phyloP scores from a whole-genome alignment of 2,797 vertebrate species.

The Microchirus variegatus region DNA sequence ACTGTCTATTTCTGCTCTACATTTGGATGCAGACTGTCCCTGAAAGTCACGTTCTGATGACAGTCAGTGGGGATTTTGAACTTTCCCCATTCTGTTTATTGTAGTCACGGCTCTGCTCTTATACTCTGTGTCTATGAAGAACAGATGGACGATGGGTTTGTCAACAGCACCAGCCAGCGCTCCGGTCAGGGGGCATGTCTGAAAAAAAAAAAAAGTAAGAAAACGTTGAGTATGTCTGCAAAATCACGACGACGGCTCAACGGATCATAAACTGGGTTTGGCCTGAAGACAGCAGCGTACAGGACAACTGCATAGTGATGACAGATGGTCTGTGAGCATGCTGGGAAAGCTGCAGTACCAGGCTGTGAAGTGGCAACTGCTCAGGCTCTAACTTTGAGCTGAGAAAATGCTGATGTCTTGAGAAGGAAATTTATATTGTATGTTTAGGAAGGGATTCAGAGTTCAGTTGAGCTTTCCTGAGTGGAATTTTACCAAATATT shows the following conservation, averaged over 20 bases:
- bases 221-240: constrained; percentile 48
- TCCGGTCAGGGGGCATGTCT: constrained; percentile 31
- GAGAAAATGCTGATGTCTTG: constrained; percentile 7
- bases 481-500: neutral
- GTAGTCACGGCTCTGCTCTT: constrained; percentile 49
- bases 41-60: constrained; percentile 56
- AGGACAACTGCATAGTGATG: constrained; percentile 51
- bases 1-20: constrained; percentile 53
- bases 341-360: constrained; percentile 56
- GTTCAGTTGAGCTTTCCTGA: neutral
- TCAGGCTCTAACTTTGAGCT: constrained; percentile 24
- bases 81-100: constrained; percentile 63
- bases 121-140: constrained; percentile 56
- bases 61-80: constrained; percentile 52
- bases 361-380: constrained; percentile 58
- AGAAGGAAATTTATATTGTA: constrained; percentile 3
- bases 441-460: constrained; percentile 5
- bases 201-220: constrained; percentile 44
- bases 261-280: constrained; percentile 57
- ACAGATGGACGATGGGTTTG: constrained; percentile 66
- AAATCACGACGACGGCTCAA: constrained; percentile 50
- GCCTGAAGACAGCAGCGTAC: constrained; percentile 45
- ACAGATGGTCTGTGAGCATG: constrained; percentile 69
- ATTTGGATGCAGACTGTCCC: constrained; percentile 53
- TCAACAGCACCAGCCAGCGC: constrained; percentile 32